A percentile compares a stretch with the other conserved stretches of the same genome.
Evolutionary conservation across 2,888 invertebrate species (phyloP).

Genomic region (Conops quadrifasciatus): DNA sequence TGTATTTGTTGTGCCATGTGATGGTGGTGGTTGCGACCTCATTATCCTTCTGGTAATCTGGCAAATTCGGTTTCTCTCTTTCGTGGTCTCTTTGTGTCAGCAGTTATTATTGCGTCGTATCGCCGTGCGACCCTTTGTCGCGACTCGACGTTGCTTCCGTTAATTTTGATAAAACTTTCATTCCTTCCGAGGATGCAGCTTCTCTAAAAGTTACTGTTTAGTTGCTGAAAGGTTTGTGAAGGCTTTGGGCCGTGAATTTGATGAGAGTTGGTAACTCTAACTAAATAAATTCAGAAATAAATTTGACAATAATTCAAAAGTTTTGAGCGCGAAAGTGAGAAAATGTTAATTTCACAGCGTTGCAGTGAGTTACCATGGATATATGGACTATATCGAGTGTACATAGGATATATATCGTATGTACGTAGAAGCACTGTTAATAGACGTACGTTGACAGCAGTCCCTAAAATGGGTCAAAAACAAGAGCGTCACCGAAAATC

Average conservation of each 20-base stretch:
- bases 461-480: too few species aligned
- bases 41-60: neutral
- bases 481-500: too few species aligned
- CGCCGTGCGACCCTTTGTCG: neutral
- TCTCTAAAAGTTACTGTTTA: slow-evolving; percentile 40
- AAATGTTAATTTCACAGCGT: neutral
- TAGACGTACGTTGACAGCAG: too few species aligned
- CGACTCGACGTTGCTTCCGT: neutral
- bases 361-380: too few species aligned
- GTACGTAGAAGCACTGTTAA: too few species aligned
- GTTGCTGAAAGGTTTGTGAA: neutral
- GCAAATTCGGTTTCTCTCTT: slow-evolving; percentile 5
- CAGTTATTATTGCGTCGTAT: too few species aligned
- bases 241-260: too few species aligned
- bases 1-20: too few species aligned
- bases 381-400: too few species aligned
- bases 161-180: slow-evolving; percentile 54
- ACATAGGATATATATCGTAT: too few species aligned
- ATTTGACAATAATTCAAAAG: neutral
- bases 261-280: neutral
- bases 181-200: slow-evolving; percentile 45
- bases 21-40: neutral
- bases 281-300: too few species aligned
- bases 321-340: neutral
- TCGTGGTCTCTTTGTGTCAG: neutral